These are phyloP conservation scores for Parazoanthus swiftii DNA, from an alignment of 92 coral and sea anemone genomes.

Conservation along the genomic window DNA sequence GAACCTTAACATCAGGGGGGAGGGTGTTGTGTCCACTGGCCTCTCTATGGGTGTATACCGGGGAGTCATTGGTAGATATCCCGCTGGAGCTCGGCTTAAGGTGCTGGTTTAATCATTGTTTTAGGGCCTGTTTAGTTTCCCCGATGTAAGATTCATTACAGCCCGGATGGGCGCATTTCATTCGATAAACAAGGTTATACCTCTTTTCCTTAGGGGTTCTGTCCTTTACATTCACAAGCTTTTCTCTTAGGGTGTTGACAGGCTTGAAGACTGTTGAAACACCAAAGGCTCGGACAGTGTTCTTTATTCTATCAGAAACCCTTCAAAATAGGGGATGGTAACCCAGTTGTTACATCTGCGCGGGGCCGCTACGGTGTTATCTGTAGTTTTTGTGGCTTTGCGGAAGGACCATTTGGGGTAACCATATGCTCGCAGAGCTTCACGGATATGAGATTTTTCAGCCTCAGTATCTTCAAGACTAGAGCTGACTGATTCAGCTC, in stretches of 20 bases:
- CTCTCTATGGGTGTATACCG: no score
- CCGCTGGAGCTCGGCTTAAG: not conserved
- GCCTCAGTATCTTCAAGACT: no score
- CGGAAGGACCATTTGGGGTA: constrained; percentile 18
- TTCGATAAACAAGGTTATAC: not conserved
- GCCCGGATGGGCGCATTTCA: not conserved
- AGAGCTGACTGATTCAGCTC: constrained; percentile 5
- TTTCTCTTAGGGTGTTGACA: not conserved
- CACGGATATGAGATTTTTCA: not conserved
- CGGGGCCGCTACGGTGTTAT: constrained; percentile 17
- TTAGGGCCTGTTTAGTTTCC: not conserved
- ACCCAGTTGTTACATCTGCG: constrained; percentile 11
- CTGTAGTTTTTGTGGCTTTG: constrained; percentile 15
- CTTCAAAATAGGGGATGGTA: not conserved
- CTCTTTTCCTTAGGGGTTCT: not conserved
- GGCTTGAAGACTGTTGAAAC: not conserved
- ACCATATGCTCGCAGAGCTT: constrained; percentile 21
- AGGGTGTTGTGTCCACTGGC: not conserved
- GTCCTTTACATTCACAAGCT: not conserved
- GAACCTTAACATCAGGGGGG: no score
- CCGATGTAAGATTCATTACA: not conserved
- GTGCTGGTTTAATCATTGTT: not conserved
- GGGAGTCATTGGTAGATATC: no score
- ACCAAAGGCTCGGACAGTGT: not conserved
- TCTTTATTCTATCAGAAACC: not conserved